A percentile compares a stretch with the other conserved stretches of the same genome.
Evolutionary conservation across 2,797 vertebrate genomes (phyloP).

Genomic region (Scleropages formosus): DNA sequence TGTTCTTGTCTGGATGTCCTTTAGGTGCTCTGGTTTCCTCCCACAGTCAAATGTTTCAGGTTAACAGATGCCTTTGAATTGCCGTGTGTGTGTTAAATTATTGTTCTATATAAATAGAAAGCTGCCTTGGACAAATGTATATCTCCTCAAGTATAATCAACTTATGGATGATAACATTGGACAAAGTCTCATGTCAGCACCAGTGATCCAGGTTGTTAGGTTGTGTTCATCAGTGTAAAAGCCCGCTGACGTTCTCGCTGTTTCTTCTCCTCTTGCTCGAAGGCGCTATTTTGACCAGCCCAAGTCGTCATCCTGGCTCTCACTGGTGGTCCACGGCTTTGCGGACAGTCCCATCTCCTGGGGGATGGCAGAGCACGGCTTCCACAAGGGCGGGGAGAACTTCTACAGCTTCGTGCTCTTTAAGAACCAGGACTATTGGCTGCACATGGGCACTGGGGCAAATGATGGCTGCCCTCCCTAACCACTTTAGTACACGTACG

Average conservation of each 20-base stretch:
- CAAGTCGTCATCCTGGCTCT: conserved; percentile 69
- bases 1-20: too few species aligned
- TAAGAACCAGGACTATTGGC: conserved; percentile 78
- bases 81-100: too few species aligned
- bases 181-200: too few species aligned
- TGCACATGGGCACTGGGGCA: conserved; percentile 80
- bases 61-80: too few species aligned
- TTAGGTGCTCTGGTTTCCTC: too few species aligned
- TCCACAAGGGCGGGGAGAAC: conserved; percentile 83
- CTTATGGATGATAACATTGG: too few species aligned
- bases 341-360: conserved; percentile 86
- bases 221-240: too few species aligned
- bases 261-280: conserved; percentile 19
- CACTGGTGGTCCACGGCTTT: conserved; percentile 84
- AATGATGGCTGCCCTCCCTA: conserved; percentile 77
- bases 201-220: too few species aligned
- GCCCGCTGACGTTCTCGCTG: background rate
- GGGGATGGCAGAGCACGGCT: conserved; percentile 76
- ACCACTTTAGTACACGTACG: conserved; percentile 19
- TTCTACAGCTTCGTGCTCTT: conserved; percentile 86
- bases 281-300: conserved; percentile 78
- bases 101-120: too few species aligned
- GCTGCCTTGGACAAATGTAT: too few species aligned
- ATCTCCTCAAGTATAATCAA: too few species aligned
- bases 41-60: too few species aligned